Percentiles rank a stretch among this genome's conserved stretches.
Conservation (phyloP, 2,113 vertebrate genomes). For the Carollia perspicillata region DNA sequence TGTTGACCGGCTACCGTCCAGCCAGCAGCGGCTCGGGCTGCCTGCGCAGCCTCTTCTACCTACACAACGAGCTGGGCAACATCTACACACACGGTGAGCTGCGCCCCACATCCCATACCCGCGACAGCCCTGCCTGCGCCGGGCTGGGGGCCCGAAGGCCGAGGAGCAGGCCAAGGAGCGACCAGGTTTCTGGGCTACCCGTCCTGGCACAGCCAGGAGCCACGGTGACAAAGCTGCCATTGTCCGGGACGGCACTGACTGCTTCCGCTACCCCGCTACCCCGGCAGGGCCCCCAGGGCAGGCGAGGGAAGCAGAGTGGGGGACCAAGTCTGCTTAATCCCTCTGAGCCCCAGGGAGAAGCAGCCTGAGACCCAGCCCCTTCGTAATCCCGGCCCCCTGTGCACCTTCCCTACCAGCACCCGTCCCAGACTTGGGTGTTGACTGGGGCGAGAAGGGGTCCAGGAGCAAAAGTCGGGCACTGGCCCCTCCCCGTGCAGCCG, state of each 20-base stretch:
- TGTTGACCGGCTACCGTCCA: constrained; percentile 92
- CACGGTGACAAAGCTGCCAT: constrained; percentile 68
- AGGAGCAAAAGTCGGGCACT: background rate
- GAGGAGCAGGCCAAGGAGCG: background rate
- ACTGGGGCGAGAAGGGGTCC: background rate
- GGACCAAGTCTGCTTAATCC: constrained; percentile 36
- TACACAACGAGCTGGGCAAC: constrained; percentile 94
- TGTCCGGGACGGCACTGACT: constrained; percentile 42
- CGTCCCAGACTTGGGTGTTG: background rate
- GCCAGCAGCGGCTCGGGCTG: constrained; percentile 86
- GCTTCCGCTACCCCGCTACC: constrained; percentile 34
- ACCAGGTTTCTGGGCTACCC: background rate
- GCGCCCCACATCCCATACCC: background rate
- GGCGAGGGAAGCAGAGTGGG: background rate
- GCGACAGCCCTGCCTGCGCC: background rate
- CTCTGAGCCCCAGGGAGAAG: background rate
- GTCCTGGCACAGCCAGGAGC: background rate
- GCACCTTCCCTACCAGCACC: background rate
- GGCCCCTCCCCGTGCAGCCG: background rate
- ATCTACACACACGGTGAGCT: constrained; percentile 93
- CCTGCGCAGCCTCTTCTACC: constrained; percentile 90
- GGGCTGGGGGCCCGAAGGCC: background rate
- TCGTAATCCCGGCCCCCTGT: background rate
- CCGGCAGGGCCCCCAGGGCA: background rate
- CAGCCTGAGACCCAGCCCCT: background rate